A percentile compares a stretch with the other conserved stretches of the same genome.
Evolutionary conservation across 2,797 vertebrate genomes (phyloP).

Genomic region (Philypnodon macrostomus): DNA sequence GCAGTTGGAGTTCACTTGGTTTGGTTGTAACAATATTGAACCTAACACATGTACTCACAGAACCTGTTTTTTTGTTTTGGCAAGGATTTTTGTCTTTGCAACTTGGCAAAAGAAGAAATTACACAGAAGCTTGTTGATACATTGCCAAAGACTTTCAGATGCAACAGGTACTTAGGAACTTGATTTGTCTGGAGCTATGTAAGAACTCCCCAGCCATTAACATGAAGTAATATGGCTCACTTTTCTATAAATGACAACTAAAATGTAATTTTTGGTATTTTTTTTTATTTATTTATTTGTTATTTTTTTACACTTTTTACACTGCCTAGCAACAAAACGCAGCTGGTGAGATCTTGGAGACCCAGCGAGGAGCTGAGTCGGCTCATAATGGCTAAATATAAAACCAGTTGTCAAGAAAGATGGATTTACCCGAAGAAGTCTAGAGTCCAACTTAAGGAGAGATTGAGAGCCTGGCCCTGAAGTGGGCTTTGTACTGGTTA

Average conservation of each 20-base stretch:
- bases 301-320: slow-evolving; percentile 19
- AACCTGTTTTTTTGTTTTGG: neutral
- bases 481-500: neutral
- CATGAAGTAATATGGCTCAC: slow-evolving; percentile 17
- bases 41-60: neutral
- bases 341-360: slow-evolving; percentile 22
- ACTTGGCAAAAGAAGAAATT: neutral
- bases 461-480: neutral
- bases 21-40: too few relatives aligned
- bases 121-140: slow-evolving; percentile 3
- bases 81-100: neutral
- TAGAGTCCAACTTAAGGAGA: neutral
- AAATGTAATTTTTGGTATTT: too few relatives aligned
- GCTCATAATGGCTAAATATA: slow-evolving; percentile 19
- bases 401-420: slow-evolving; percentile 20
- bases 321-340: slow-evolving; percentile 32
- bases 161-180: slow-evolving; percentile 3
- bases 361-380: slow-evolving; percentile 18
- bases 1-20: too few relatives aligned
- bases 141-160: neutral
- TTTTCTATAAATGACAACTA: too few relatives aligned
- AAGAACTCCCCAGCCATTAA: neutral
- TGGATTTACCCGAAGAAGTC: slow-evolving; percentile 5
- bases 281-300: too few relatives aligned
- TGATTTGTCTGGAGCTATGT: neutral